These are phyloP conservation scores for Drosophila willistoni DNA, from an alignment of 1,140 invertebrate species.

Conservation along the genomic window DNA sequence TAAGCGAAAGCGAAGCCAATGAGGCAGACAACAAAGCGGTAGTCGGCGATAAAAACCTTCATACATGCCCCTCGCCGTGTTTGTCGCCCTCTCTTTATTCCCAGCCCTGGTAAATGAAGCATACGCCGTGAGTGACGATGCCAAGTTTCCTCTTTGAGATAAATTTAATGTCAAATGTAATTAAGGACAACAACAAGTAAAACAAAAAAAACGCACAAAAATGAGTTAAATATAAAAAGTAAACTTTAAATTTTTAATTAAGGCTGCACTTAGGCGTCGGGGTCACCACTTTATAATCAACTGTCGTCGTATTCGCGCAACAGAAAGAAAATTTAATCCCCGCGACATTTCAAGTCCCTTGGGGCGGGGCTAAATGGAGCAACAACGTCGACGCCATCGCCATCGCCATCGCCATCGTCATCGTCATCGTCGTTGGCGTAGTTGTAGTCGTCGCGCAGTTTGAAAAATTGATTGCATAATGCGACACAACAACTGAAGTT, in stretches of 20 bases:
- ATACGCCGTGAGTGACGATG: constrained; percentile 42
- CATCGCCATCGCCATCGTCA: not conserved
- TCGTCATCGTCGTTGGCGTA: constrained; percentile 4
- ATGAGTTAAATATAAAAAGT: not conserved
- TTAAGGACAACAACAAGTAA: constrained; percentile 6
- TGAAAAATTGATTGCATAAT: constrained; percentile 69
- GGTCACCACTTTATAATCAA: constrained; percentile 44
- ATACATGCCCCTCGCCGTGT: not conserved
- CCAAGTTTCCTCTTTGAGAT: constrained; percentile 10
- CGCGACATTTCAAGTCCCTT: constrained; percentile 1
- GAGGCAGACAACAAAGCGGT: constrained; percentile 23
- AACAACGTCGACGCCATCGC: constrained; percentile 6
- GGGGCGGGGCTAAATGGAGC: constrained; percentile 11
- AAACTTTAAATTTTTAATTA: constrained; percentile 38
- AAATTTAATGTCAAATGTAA: constrained; percentile 23
- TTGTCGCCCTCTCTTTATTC: not conserved
- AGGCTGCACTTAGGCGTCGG: constrained; percentile 45
- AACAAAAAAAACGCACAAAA: not conserved
- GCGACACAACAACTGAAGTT: constrained; percentile 63
- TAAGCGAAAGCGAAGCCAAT: constrained; percentile 11
- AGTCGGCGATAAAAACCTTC: constrained; percentile 23
- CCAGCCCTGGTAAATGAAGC: constrained; percentile 37
- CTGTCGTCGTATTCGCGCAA: constrained; percentile 27
- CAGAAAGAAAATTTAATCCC: constrained; percentile 19
- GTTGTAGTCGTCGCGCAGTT: constrained; percentile 33